phyloP scores from a whole-genome alignment of 2,113 vertebrate genomes.

The Cheirogaleus medius region DNA sequence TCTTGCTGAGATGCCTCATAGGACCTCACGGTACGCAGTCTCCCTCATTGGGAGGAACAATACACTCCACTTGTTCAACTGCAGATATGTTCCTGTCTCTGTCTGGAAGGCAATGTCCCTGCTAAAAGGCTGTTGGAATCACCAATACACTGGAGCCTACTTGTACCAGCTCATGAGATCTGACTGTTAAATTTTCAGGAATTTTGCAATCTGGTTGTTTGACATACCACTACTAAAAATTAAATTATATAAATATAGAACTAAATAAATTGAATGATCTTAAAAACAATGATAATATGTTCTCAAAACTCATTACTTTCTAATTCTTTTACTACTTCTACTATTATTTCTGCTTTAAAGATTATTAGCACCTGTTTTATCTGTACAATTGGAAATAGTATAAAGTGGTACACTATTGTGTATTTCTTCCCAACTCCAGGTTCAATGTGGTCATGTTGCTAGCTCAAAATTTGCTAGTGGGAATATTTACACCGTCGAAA shows the following conservation, averaged over 20 bases:
- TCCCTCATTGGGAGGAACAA: neutral
- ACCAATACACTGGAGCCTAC: no score
- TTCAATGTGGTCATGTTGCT: neutral
- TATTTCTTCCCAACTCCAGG: neutral
- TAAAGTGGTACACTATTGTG: neutral
- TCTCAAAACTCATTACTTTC: neutral
- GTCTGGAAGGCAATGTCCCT: neutral
- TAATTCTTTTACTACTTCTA: constrained; percentile 25
- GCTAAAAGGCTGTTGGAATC: neutral
- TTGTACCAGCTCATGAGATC: neutral
- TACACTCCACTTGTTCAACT: neutral
- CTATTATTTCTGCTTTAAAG: neutral
- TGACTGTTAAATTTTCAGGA: neutral
- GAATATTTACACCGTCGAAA: neutral
- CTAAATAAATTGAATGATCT: neutral
- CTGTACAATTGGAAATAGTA: neutral
- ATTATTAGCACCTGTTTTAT: neutral
- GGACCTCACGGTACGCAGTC: fast-evolving
- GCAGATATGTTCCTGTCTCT: neutral
- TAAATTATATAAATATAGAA: neutral
- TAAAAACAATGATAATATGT: neutral
- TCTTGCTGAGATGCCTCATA: neutral
- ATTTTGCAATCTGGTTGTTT: neutral
- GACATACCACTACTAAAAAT: neutral
- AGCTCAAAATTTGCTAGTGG: neutral